These are phyloP conservation scores for Athalia cordata DNA, from an alignment of 2,888 invertebrate genomes.

Conservation along the genomic window DNA sequence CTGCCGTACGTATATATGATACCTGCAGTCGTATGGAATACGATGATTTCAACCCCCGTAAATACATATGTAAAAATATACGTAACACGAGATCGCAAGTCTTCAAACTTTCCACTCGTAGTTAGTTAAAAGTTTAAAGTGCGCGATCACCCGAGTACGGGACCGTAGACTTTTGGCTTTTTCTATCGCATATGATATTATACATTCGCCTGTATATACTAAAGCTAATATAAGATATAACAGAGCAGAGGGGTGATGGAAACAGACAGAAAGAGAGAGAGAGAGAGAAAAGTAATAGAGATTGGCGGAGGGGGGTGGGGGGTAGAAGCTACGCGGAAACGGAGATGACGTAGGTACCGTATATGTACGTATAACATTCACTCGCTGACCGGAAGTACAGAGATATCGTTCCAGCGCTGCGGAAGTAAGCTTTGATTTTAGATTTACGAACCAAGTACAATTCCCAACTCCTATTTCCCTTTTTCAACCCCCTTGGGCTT, in stretches of 20 bases:
- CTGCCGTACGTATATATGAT: background rate
- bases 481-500: background rate
- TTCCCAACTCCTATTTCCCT: slow-evolving; percentile 50
- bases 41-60: no score
- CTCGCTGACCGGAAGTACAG: slow-evolving; percentile 58
- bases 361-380: slow-evolving; percentile 51
- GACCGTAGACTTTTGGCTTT: slow-evolving; percentile 23
- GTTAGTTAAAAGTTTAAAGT: slow-evolving; percentile 19
- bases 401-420: slow-evolving; percentile 58
- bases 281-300: no score
- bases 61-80: background rate
- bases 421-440: slow-evolving; percentile 55
- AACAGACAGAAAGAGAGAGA: no score
- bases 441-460: slow-evolving; percentile 56
- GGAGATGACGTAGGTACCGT: slow-evolving; percentile 56
- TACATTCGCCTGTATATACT: no score
- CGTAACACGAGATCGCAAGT: background rate
- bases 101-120: slow-evolving; percentile 21
- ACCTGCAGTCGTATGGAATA: background rate
- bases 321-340: slow-evolving; percentile 51
- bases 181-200: no score
- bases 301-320: background rate
- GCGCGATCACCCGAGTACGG: background rate
- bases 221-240: no score
- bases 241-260: no score